A percentile compares a stretch with the other conserved stretches of the same genome.
phyloP scores from a whole-genome alignment of 2,797 vertebrate genomes.

The Columba guinea region DNA sequence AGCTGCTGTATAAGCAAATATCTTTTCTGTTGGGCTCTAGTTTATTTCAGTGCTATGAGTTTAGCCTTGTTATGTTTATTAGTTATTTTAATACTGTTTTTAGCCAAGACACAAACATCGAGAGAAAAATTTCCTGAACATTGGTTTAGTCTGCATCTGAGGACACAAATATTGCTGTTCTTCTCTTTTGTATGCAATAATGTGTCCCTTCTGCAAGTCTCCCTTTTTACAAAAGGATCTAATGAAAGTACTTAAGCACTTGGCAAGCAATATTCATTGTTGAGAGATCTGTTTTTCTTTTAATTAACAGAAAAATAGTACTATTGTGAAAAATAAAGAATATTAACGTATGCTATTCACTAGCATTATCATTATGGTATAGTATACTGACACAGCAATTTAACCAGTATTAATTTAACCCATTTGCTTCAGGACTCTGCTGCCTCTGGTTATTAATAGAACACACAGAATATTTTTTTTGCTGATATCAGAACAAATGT shows the following conservation, averaged over 20 bases:
- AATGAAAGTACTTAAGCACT: neutral
- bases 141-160: neutral
- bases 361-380: neutral
- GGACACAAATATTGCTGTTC: neutral
- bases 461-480: neutral
- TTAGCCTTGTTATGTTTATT: neutral
- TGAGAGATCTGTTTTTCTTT: neutral
- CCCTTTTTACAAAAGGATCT: neutral
- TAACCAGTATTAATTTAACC: neutral
- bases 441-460: neutral
- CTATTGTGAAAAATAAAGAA: neutral
- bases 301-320: neutral
- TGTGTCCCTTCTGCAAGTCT: neutral
- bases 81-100: neutral
- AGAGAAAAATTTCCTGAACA: neutral
- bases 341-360: neutral
- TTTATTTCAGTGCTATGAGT: neutral
- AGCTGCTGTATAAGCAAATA: neutral
- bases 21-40: rapidly evolving
- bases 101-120: neutral
- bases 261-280: neutral
- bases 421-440: neutral
- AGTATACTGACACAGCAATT: neutral
- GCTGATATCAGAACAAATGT: neutral
- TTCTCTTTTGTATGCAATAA: neutral